phyloP scores from a whole-genome alignment of 1,140 invertebrate species.

The Idris sp. region DNA sequence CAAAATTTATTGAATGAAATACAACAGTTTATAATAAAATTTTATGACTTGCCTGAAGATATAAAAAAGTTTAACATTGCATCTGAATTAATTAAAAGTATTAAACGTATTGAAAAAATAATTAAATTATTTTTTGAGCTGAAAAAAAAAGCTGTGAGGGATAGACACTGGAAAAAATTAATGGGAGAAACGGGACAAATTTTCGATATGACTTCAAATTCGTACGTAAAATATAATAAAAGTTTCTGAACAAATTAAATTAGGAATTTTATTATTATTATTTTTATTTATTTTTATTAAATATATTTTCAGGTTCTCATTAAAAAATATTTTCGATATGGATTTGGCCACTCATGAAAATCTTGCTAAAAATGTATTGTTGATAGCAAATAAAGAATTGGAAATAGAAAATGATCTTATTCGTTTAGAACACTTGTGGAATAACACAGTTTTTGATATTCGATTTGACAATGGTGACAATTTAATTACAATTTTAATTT shows the following conservation, averaged over 20 bases:
- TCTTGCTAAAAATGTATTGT: conserved; percentile 89
- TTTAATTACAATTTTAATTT: conserved; percentile 36
- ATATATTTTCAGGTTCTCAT: conserved; percentile 81
- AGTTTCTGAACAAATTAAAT: too few relatives aligned
- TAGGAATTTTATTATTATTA: neutral
- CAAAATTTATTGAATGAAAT: conserved; percentile 91
- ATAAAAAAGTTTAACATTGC: conserved; percentile 81
- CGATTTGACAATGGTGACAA: conserved; percentile 80
- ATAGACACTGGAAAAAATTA: conserved; percentile 91
- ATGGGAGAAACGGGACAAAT: conserved; percentile 90
- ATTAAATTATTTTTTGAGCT: conserved; percentile 92
- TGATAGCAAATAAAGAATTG: conserved; percentile 91
- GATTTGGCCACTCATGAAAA: conserved; percentile 90
- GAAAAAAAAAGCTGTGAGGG: conserved; percentile 92
- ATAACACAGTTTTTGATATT: conserved; percentile 83
- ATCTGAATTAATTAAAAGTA: conserved; percentile 84
- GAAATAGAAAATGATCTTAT: conserved; percentile 90
- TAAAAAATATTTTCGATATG: conserved; percentile 95
- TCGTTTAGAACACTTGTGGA: conserved; percentile 88
- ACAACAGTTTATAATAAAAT: conserved; percentile 88
- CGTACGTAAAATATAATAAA: conserved; percentile 65
- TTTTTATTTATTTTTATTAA: neutral
- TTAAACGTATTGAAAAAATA: conserved; percentile 92
- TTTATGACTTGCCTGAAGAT: conserved; percentile 81
- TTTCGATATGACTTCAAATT: conserved; percentile 91